These are phyloP conservation scores for Nothoprocta pentlandii DNA, from an alignment of 2,113 vertebrate species.

Conservation along the genomic window DNA sequence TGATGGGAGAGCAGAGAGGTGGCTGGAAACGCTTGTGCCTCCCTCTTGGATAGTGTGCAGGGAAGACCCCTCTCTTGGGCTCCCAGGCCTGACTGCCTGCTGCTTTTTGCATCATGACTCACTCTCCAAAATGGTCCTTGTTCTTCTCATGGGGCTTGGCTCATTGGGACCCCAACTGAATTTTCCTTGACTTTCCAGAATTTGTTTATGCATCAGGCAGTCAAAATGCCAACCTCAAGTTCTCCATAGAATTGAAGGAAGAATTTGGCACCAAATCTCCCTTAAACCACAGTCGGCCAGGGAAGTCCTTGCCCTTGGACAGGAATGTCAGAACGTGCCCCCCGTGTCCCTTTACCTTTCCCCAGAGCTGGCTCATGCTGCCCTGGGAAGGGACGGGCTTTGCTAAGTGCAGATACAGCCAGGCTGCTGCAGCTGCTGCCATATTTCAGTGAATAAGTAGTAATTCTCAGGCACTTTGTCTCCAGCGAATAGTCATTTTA, in stretches of 20 bases:
- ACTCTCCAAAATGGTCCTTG: background rate
- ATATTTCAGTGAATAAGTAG: background rate
- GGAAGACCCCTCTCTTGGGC: no score
- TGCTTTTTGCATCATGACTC: accelerated
- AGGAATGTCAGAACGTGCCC: background rate
- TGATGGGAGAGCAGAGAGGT: accelerated
- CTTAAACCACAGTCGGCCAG: accelerated
- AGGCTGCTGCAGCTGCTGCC: background rate
- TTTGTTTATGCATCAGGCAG: accelerated
- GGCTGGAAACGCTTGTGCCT: no score
- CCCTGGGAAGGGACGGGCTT: background rate
- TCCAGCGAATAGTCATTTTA: background rate
- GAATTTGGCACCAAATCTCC: background rate
- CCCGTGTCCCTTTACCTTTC: background rate
- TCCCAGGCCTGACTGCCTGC: background rate
- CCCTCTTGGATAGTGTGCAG: no score
- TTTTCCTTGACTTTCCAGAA: background rate
- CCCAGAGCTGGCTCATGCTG: background rate
- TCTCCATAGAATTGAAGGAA: background rate
- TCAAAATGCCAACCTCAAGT: background rate
- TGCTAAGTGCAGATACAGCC: background rate
- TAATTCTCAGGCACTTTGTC: background rate
- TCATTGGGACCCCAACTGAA: background rate
- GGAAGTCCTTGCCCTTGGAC: background rate
- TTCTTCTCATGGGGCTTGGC: background rate